Conservation (phyloP, 2,113 vertebrate genomes). For the Xyliphius kryptos region DNA sequence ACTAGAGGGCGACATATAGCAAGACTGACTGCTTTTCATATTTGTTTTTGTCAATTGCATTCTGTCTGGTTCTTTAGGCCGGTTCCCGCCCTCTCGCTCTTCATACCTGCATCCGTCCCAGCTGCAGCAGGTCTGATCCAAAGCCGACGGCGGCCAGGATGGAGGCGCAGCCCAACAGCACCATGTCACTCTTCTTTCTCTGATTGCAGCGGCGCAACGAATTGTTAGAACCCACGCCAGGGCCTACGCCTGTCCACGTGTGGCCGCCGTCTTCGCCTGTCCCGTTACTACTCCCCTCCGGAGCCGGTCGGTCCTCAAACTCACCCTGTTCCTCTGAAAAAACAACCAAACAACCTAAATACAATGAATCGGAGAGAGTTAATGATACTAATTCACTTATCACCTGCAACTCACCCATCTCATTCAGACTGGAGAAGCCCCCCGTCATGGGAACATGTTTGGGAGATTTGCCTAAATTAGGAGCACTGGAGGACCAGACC, state of each 20-base stretch:
- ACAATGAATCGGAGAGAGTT: no score
- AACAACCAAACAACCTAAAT: not conserved
- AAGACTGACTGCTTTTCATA: no score
- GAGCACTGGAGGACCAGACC: conserved; percentile 85
- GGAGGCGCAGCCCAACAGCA: conserved; percentile 75
- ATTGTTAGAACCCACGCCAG: conserved; percentile 47
- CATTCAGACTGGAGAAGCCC: no score
- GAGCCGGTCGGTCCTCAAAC: conserved; percentile 54
- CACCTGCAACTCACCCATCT: conserved; percentile 73
- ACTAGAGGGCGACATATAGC: no score
- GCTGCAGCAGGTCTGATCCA: conserved; percentile 70
- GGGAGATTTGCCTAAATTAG: conserved; percentile 85
- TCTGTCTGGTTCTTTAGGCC: no score
- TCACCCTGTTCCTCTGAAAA: conserved; percentile 63
- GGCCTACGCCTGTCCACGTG: conserved; percentile 48
- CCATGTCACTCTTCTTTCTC: conserved; percentile 73
- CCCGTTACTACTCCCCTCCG: conserved; percentile 62
- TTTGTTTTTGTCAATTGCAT: not conserved
- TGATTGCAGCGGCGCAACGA: conserved; percentile 56
- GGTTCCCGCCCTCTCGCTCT: no score
- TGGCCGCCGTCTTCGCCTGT: conserved; percentile 55
- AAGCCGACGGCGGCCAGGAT: conserved; percentile 74
- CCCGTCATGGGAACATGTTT: conserved; percentile 74
- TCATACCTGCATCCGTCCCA: conserved; percentile 68
- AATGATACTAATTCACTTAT: no score